phyloP scores from a whole-genome alignment of 2,797 vertebrate genomes.

The Aulostomus chinensis region DNA sequence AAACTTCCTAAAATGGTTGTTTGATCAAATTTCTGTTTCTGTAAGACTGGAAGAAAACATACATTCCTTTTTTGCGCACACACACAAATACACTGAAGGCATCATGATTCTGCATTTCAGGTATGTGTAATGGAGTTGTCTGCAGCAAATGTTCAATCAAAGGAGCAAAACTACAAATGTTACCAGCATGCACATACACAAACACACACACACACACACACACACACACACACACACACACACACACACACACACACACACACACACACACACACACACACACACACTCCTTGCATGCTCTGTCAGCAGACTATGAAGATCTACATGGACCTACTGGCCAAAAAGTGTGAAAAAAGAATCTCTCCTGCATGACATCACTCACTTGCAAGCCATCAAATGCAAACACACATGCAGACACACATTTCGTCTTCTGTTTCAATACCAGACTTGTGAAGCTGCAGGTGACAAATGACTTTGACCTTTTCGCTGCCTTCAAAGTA shows the following conservation, averaged over 20 bases:
- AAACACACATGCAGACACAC: constrained; percentile 24
- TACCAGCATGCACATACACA: constrained; percentile 1
- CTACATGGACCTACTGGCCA: too few species aligned
- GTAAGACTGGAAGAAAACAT: constrained; percentile 35
- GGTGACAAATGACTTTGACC: constrained; percentile 72
- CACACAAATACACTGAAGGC: not conserved
- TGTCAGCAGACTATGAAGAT: constrained; percentile 62
- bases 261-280: constrained; percentile 14
- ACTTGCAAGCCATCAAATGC: constrained; percentile 40
- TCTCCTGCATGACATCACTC: constrained; percentile 62
- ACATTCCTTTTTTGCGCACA: constrained; percentile 1
- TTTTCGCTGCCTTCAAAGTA: constrained; percentile 21
- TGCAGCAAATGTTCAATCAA: constrained; percentile 41
- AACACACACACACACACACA: constrained; percentile 16
- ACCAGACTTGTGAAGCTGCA: constrained; percentile 62
- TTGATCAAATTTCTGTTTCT: constrained; percentile 34
- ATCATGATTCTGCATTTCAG: too few species aligned
- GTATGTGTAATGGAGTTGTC: too few species aligned
- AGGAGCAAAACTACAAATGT: constrained; percentile 38
- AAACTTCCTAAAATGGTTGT: constrained; percentile 65
- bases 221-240: constrained; percentile 2
- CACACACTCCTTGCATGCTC: constrained; percentile 22
- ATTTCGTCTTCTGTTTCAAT: constrained; percentile 64
- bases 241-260: constrained; percentile 5
- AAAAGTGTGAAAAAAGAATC: constrained; percentile 42